Conservation (phyloP, 1,140 invertebrate genomes). For the Halictus rubicundus region DNA sequence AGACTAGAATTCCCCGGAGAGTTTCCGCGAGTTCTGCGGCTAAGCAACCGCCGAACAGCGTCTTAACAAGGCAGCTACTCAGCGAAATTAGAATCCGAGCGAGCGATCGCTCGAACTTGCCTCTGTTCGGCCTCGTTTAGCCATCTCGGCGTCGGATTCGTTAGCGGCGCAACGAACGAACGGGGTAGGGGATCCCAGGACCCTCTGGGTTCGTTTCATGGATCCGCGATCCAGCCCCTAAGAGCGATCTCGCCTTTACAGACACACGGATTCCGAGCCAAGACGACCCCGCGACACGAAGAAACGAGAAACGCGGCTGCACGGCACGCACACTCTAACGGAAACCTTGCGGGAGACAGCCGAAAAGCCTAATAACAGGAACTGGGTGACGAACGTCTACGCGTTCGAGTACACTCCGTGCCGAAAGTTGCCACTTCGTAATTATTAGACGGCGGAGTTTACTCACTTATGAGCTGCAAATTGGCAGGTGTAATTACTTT, state of each 20-base stretch:
- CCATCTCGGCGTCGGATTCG: slow-evolving; percentile 4
- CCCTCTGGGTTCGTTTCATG: neutral
- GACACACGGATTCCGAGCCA: too few species aligned
- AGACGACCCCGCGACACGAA: neutral
- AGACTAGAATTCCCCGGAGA: slow-evolving; percentile 19
- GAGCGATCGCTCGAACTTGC: slow-evolving; percentile 52
- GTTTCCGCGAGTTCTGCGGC: slow-evolving; percentile 37
- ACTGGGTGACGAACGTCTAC: slow-evolving; percentile 4
- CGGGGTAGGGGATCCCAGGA: neutral
- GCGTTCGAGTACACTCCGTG: neutral
- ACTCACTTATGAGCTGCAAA: too few species aligned
- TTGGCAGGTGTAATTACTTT: too few species aligned
- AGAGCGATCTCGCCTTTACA: too few species aligned
- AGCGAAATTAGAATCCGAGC: slow-evolving; percentile 55
- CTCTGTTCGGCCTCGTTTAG: slow-evolving; percentile 5
- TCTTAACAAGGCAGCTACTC: slow-evolving; percentile 53
- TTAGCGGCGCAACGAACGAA: slow-evolving; percentile 18
- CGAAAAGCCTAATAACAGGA: slow-evolving; percentile 8
- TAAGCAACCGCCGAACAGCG: neutral
- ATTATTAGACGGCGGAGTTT: too few species aligned
- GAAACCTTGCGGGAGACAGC: neutral
- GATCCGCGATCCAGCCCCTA: neutral
- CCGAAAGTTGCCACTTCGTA: too few species aligned
- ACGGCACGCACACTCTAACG: neutral
- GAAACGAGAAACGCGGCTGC: too few species aligned